Base-by-base conservation (phyloP, 2,888 invertebrate species). In the Rambutsinella grinnellia region DNA sequence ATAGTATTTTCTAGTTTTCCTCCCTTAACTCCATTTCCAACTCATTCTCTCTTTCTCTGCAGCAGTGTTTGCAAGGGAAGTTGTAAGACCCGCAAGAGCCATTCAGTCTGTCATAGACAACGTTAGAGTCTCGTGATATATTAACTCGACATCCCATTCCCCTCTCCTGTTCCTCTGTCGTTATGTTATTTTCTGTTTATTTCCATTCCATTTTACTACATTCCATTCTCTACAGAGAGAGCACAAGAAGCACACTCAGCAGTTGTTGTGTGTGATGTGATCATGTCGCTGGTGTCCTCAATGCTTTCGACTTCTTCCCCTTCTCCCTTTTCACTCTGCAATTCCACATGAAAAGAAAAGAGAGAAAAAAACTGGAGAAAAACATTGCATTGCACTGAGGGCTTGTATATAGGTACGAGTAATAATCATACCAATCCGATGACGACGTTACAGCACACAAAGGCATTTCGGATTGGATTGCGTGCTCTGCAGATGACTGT, bases 91-190 rank as follows among this genome's bases (percentile, higher is more conserved):
- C 79, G 78, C 78, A 81, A 79, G 81, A 79, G 72, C 85, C 85
- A 86, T 86, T 86, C 85, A 85, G 84, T 83, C 85, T 86, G 86
- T 86, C 86, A 85, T 82, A 84, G 83, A 82, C 85, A 85, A 85
- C 84, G 85, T 84, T 85, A 85, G 84, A 84, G 83, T 81, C 83
- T 82, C 78, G 83, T 86, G 85, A 85, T 85, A 85, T 85, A 85
- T 85, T 85, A 85, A 85, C 85, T 86, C 85, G n/a, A n/a, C 85
- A 85, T 85, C 76, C 68, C 70, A 76, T 75, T 66, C 68, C 69
- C 71, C 61, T 78, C 57, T 60, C 65, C 67, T 57, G 27, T 57
- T 71, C 67, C 54, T 8, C 65, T 56, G 44, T 26, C 46, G 28
- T 54, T 56, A 17, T 67, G 54, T 54, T 67, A 56, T 67, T 61